These are phyloP conservation scores for Sorex araneus DNA, from an alignment of 2,113 vertebrate species.

Conservation along the genomic window DNA sequence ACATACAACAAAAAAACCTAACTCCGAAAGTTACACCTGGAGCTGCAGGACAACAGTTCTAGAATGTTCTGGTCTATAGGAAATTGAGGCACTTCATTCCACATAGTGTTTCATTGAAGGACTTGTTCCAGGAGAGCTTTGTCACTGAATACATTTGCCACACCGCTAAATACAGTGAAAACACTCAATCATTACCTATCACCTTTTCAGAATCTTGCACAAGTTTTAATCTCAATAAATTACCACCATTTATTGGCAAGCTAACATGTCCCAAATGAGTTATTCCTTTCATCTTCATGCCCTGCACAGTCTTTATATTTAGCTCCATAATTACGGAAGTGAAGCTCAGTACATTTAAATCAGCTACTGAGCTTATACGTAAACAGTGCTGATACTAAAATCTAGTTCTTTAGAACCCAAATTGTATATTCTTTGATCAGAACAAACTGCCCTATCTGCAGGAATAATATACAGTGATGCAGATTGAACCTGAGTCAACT, in stretches of 20 bases:
- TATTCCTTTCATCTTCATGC: not conserved
- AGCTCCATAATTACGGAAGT: not conserved
- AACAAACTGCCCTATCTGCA: no score
- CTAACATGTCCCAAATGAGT: fast-evolving
- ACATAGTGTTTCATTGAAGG: not conserved
- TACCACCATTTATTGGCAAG: not conserved
- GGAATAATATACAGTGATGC: no score
- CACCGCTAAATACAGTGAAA: not conserved
- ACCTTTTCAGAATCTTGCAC: not conserved
- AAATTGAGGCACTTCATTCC: not conserved
- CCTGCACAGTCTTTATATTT: not conserved
- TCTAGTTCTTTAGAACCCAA: not conserved
- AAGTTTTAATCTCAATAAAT: not conserved
- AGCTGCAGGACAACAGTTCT: fast-evolving
- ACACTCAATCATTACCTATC: not conserved
- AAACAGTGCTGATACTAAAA: not conserved
- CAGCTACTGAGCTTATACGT: not conserved
- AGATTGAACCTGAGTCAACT: no score
- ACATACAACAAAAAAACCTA: not conserved
- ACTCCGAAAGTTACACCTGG: not conserved
- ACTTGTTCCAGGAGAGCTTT: not conserved
- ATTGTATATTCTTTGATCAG: not conserved
- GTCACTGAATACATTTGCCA: not conserved
- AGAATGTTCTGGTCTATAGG: not conserved
- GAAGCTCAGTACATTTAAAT: not conserved